phyloP scores from a whole-genome alignment of 2,113 vertebrate genomes.

The Neopipo cinnamomea region DNA sequence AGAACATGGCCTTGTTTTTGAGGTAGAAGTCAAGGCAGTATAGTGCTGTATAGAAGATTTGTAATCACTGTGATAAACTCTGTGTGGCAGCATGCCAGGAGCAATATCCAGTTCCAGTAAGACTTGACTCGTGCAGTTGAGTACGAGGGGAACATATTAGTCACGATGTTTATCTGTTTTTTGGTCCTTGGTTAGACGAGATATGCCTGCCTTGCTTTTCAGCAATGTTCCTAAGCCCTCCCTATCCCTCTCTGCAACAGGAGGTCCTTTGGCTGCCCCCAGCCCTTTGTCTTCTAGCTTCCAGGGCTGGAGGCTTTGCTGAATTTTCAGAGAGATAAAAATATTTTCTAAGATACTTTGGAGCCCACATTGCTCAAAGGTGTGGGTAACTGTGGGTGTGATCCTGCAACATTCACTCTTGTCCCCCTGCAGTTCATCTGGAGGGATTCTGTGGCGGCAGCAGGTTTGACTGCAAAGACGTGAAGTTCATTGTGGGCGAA shows the following conservation, averaged over 20 bases:
- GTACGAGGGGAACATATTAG: constrained; percentile 39
- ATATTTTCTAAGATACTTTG: neutral
- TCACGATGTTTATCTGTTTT: constrained; percentile 57
- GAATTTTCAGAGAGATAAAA: neutral
- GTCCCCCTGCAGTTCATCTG: constrained; percentile 81
- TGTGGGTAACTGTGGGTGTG: neutral
- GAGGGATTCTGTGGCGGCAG: constrained; percentile 80
- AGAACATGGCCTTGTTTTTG: neutral
- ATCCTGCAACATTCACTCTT: neutral
- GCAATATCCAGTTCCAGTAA: constrained; percentile 54
- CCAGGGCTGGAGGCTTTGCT: neutral
- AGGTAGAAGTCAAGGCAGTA: neutral
- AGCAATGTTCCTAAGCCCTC: neutral
- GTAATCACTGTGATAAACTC: constrained; percentile 32
- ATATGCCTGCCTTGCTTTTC: neutral
- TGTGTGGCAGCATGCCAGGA: neutral
- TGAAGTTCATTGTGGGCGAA: constrained; percentile 86
- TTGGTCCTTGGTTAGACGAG: neutral
- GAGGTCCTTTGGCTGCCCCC: neutral
- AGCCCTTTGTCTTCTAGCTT: neutral
- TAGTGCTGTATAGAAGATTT: neutral
- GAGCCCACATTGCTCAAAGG: neutral
- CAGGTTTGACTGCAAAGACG: constrained; percentile 86
- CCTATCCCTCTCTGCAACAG: neutral
- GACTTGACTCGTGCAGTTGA: constrained; percentile 37